Evolutionary conservation across 2,888 invertebrate species (phyloP), one percentile per base, ranked within the genome.

Genomic region (Acleris laterana): DNA sequence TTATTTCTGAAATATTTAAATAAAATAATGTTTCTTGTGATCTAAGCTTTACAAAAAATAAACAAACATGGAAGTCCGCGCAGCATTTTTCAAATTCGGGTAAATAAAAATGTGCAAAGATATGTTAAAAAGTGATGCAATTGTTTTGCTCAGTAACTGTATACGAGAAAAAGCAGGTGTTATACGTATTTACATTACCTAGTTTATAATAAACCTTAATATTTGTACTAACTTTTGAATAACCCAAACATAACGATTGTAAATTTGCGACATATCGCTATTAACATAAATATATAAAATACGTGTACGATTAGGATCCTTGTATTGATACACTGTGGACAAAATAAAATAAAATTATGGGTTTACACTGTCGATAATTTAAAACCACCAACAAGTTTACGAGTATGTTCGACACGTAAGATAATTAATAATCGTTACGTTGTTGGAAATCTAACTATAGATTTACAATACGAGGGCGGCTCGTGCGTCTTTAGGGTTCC

Each of bases 391-490:
- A 32, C 32, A 32, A 9, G 11, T 11, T 32, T 25, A 25, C 25
- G 25, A 25, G 6, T 4, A 38, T 38, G 13, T 38, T 38, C 38
- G 13, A 22, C 20, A 55, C 20, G 16, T 55, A 16, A 16, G 16
- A 20, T 22, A 42, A 20, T 42, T 55, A 42, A 22, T 16, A 20
- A 17, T n/a, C 9, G 46, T 6, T 11, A 49, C 3, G 17, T 19
- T 19, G 11, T 17, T 55, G 16, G 7, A 16, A 55, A 42, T 55
- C 22, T 38, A 38, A 38, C 55, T 38, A 20, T 55, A 42, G 38
- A 6, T 42, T 55, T 88, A 87, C 88, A 89, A 83, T 84, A 88
- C 87, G 74, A 74, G 78, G 89, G 84, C 87, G 5, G 72, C 79
- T 74, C 81, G 79, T 74, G 73, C 79, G 75, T 83, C 87, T 87